Evolutionary conservation across 1,140 invertebrate species (phyloP), one percentile per base, ranked within the genome.

Genomic region (Brachionus rotundiformis): DNA sequence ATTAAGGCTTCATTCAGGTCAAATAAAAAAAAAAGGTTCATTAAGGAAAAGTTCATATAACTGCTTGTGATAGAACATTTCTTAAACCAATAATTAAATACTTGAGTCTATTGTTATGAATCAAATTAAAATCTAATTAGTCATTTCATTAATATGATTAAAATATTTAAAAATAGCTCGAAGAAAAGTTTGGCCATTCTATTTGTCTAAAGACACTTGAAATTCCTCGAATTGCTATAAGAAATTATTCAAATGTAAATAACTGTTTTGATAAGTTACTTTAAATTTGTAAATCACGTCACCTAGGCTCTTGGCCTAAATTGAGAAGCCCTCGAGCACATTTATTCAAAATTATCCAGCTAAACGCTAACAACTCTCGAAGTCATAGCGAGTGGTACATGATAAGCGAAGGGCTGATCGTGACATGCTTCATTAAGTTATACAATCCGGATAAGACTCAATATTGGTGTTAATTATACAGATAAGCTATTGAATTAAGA

Each of bases 401-500:
- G 47, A 54, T 54, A 54, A 54, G 47, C 47, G 47, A 2, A 19
- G 47, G 19, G 47, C 47, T 54, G 47, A 54, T 54, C 47, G 19
- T 54, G 47, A 54, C 47, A 54, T 54, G 47, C 47, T 54, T 54
- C 47, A 54, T 54, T 54, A 10, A 54, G 19, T 54, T 54, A 25
- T 25, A 54, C 47, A 54, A 54, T 54, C n/a, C 47, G 47, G 47
- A 54, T 54, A 54, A 25, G 47, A 54, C 47, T 54, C 47, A 54
- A 54, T 54, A 19, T 54, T 19, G 47, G 47, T 54, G 47, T 54
- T 54, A 54, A 54, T 54, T 54, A 54, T 54, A 54, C 47, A 54
- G 47, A 54, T 54, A 54, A 54, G 47, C 47, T 19, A 54, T 54
- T 54, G 47, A 54, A 16, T 54, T 5, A 5, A 0, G 16, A 19